A percentile compares a stretch with the other conserved stretches of the same genome.
phyloP scores from a whole-genome alignment of 1,140 invertebrate species.

The Goniozus legneri region DNA sequence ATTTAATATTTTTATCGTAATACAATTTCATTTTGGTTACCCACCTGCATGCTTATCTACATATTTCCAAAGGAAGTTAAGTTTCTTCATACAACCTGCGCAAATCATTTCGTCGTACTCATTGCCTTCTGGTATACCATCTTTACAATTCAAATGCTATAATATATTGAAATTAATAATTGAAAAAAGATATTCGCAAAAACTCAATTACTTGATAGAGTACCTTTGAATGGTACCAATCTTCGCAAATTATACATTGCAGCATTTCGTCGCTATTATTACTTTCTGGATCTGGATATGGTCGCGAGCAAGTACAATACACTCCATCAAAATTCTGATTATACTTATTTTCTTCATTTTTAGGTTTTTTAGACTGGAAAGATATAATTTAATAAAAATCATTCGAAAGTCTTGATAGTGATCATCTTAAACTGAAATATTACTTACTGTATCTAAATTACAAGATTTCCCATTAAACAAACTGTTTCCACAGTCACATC shows the following conservation, averaged over 20 bases:
- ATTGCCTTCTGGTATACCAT: conserved; percentile 58
- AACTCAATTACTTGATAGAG: conserved; percentile 11
- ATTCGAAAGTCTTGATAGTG: too few relatives aligned
- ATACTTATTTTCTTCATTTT: conserved; percentile 79
- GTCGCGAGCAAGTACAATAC: conserved; percentile 91
- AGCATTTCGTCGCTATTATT: conserved; percentile 87
- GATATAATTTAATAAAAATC: too few relatives aligned
- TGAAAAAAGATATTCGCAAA: conserved; percentile 2
- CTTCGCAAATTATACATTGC: conserved; percentile 95
- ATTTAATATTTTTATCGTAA: not conserved
- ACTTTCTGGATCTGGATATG: conserved; percentile 90
- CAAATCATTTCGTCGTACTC: conserved; percentile 80
- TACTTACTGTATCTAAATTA: conserved; percentile 64
- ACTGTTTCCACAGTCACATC: conserved; percentile 95
- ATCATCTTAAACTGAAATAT: not conserved
- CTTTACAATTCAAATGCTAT: conserved; percentile 67
- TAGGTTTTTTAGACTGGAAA: conserved; percentile 57
- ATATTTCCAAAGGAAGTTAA: conserved; percentile 76
- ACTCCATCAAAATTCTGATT: conserved; percentile 93
- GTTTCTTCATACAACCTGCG: conserved; percentile 67
- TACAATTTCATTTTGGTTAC: conserved; percentile 6
- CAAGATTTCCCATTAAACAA: conserved; percentile 76
- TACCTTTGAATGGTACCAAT: conserved; percentile 89
- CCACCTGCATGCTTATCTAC: conserved; percentile 46
- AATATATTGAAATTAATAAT: conserved; percentile 13